Conservation (phyloP, 2,797 vertebrate genomes). For the Cynodonichthys magdalenae region DNA sequence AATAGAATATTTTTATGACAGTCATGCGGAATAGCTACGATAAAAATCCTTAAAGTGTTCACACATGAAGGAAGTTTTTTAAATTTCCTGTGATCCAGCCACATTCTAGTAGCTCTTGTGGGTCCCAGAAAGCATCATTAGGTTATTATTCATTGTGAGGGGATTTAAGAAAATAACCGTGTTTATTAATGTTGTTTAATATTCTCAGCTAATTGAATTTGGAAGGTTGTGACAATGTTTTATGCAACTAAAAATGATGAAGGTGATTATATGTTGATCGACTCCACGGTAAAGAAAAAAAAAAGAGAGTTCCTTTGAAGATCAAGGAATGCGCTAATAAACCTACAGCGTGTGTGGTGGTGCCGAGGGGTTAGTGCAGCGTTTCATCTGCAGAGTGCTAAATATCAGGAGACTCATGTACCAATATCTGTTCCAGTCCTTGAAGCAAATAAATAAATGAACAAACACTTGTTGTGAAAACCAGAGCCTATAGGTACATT, state of each 20-base stretch:
- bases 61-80: no score
- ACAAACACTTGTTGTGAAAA: no score
- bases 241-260: background rate
- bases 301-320: background rate
- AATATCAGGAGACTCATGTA: background rate
- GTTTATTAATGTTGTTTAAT: background rate
- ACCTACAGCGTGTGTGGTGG: background rate
- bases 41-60: no score
- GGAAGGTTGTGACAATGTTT: background rate
- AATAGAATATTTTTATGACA: no score
- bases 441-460: background rate
- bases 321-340: background rate
- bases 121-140: no score
- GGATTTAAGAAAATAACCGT: background rate
- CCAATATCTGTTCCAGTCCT: background rate
- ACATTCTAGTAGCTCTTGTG: no score
- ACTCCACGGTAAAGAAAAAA: background rate
- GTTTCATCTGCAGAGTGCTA: background rate
- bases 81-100: no score
- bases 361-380: constrained; percentile 2
- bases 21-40: no score
- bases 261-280: background rate
- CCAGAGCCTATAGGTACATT: no score
- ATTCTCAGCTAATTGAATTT: background rate
- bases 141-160: no score